A percentile compares a stretch with the other conserved stretches of the same genome.
phyloP scores from a whole-genome alignment of 2,113 vertebrate genomes.

The Nothocercus julius region DNA sequence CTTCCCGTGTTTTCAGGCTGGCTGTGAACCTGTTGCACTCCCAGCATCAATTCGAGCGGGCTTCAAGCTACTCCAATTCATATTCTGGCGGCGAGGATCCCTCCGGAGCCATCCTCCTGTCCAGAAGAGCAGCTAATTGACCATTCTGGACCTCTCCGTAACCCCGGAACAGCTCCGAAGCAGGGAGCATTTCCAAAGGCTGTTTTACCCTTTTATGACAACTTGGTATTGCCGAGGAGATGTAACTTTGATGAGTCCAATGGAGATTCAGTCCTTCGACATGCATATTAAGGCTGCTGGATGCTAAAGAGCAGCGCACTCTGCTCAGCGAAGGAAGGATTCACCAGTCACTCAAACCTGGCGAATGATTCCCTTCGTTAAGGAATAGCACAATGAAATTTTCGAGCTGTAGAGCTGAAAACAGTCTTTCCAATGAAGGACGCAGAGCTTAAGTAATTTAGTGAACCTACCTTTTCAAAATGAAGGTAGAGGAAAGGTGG shows the following conservation, averaged over 20 bases:
- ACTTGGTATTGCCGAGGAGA: neutral
- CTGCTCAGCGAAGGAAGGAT: rapidly evolving
- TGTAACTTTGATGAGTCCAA: neutral
- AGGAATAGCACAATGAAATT: neutral
- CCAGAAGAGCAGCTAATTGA: constrained; percentile 19
- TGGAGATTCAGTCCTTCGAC: neutral
- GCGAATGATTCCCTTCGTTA: neutral
- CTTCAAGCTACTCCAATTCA: neutral
- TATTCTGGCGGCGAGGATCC: neutral
- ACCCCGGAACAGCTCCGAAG: neutral
- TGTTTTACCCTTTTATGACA: neutral
- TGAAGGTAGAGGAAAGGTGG: neutral
- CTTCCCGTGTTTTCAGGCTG: neutral
- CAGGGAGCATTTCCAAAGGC: neutral
- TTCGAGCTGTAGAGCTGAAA: neutral
- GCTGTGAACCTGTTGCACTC: constrained; percentile 35
- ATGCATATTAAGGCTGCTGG: neutral
- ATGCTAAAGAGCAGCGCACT: neutral
- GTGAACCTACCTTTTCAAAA: neutral
- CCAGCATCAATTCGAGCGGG: constrained; percentile 22
- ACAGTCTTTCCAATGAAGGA: neutral
- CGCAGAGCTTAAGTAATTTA: neutral
- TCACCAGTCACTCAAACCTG: neutral
- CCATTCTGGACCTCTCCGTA: neutral
- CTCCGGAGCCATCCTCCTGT: neutral